These are phyloP conservation scores for Oreochromis grahami DNA, from an alignment of 2,797 vertebrate species.

Conservation along the genomic window DNA sequence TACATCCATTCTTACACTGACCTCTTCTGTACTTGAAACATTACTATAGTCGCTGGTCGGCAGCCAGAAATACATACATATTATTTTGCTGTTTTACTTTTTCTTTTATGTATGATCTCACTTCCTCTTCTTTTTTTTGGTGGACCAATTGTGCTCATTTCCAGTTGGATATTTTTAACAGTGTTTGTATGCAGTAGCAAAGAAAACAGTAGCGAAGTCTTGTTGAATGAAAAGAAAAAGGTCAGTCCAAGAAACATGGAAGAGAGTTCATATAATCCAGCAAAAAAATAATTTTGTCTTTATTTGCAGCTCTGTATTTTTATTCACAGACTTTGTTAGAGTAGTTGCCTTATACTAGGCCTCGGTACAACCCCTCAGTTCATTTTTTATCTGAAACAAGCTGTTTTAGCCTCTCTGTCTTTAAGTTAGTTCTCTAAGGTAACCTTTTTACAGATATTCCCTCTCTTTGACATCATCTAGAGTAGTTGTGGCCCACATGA, in stretches of 20 bases:
- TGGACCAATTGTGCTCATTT: neutral
- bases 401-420: neutral
- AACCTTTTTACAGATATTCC: neutral
- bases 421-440: neutral
- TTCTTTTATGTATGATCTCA: neutral
- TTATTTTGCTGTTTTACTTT: neutral
- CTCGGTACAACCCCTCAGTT: neutral
- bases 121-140: neutral
- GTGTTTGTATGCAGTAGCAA: neutral
- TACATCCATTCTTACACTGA: neutral
- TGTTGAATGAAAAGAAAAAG: neutral
- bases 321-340: neutral
- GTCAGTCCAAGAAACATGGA: neutral
- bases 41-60: fast-evolving
- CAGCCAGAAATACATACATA: neutral
- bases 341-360: neutral
- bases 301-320: neutral
- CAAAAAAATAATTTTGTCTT: neutral
- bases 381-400: neutral
- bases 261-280: neutral
- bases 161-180: neutral
- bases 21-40: neutral
- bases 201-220: neutral
- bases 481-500: neutral
- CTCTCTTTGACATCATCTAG: neutral